Base-by-base conservation (phyloP, 2,797 vertebrate species). In the Aeoliscus strigatus region DNA sequence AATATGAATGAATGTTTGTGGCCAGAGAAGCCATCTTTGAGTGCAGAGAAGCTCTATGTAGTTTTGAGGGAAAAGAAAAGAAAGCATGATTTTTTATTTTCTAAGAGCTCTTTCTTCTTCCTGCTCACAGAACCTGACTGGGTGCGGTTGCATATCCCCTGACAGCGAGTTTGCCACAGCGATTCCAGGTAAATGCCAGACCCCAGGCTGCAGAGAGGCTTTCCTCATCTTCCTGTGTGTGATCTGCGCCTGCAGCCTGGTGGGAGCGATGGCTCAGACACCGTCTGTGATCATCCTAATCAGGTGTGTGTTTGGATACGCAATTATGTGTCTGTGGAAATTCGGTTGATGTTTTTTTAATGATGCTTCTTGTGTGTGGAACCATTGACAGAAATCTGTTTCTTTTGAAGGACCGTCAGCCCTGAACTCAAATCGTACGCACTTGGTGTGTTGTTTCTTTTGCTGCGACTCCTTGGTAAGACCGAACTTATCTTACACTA, bases 221-320 rank as follows among this genome's bases (percentile, higher is more conserved):
- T 99, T 99, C 79, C 89, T 97, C 79, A 93, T 90, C 82, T 99
- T 99, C 86, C 90, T 99, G 37, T 95, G 92, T 6, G 91, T 99
- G 75, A 96, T 98, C 88, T 99, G 96, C 11, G 87, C 88, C 65
- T 98, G 94, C 89, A 98, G 96, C 83, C 88, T 99, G 90, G 92
- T 98, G 0, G 96, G 96, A 43, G 94, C 95, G 58, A 98, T 98
- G 96, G 96, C 94, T 0, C 96, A 98, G 87, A 98, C 96, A 0
- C 96, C 96, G 0, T 97, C 96, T 0, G 94, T 99, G 66, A 99
- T 99, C 82, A 95, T 99, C 56, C 89, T 98, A 10, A 98, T 99
- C 90, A 93, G 96, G 96, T 97, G 61, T 12, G 38, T 4, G 8
- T 27, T 21, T 17, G n/a, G 17, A 17, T 46, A 10, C n/a, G n/a